These are phyloP conservation scores for Aleadryas rufinucha DNA, from an alignment of 2,113 vertebrate species.

Conservation along the genomic window DNA sequence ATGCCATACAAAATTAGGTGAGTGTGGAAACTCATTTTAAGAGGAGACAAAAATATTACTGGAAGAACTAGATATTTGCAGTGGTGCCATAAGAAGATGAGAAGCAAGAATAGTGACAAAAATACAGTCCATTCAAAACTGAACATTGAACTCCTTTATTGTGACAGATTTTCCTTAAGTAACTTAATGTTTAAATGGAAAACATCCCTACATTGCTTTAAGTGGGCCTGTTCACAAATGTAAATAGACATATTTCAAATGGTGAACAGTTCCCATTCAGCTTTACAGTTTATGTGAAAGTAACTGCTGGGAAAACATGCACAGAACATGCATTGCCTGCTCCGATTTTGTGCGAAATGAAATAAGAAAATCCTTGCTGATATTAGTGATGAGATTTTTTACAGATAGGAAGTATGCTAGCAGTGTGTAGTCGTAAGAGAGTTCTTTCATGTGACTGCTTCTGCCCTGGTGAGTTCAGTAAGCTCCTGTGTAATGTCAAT, in stretches of 20 bases:
- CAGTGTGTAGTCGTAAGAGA: background rate
- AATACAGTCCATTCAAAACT: background rate
- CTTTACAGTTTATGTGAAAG: background rate
- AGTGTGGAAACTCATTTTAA: constrained; percentile 21
- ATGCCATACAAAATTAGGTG: constrained; percentile 1
- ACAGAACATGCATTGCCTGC: background rate
- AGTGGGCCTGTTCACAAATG: background rate
- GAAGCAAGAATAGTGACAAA: background rate
- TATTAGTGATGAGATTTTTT: background rate
- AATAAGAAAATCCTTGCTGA: background rate
- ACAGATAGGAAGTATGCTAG: background rate
- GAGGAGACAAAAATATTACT: background rate
- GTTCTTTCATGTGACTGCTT: background rate
- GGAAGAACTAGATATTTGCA: background rate
- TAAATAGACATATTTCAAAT: background rate
- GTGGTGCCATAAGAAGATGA: background rate
- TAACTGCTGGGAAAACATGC: background rate
- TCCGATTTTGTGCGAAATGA: background rate
- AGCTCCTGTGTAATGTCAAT: background rate
- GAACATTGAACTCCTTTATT: background rate
- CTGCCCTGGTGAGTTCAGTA: background rate
- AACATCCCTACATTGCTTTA: background rate
- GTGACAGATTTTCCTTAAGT: background rate
- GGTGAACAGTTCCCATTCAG: background rate
- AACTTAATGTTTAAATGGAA: background rate